Conservation (phyloP, 1,140 invertebrate species). For the Meloidogyne floridensis region DNA sequence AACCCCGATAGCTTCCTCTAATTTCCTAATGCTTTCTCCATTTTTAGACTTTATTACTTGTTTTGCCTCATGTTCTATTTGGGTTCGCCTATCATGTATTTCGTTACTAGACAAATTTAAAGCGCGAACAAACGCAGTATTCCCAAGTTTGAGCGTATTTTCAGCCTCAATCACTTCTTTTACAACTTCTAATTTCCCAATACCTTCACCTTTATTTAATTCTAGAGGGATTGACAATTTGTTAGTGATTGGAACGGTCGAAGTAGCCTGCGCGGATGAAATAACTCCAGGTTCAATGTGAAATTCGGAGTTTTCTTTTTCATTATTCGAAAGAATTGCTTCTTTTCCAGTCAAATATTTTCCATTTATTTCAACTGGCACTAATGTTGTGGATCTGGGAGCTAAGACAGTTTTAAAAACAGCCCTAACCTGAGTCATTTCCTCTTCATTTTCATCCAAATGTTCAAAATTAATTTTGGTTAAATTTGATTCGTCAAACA, state of each 20-base stretch:
- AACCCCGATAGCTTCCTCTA: not conserved
- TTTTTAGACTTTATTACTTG: not conserved
- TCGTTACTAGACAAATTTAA: too few species aligned
- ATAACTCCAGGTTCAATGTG: not conserved
- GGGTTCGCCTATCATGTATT: too few species aligned
- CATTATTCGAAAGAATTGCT: not conserved
- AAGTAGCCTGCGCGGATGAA: not conserved
- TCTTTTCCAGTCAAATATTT: not conserved
- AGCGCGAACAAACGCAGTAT: too few species aligned
- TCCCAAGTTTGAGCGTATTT: not conserved
- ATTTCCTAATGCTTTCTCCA: not conserved
- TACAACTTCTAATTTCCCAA: not conserved
- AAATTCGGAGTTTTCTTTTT: not conserved
- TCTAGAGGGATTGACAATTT: not conserved
- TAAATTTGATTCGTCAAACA: conserved; percentile 8
- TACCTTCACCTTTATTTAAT: not conserved
- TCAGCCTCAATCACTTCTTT: not conserved
- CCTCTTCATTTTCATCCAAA: not conserved
- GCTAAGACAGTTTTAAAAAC: not conserved
- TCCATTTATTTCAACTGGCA: not conserved
- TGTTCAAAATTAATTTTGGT: conserved; percentile 3
- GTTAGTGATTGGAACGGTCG: not conserved
- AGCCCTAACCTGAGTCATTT: not conserved
- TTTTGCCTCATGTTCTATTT: not conserved
- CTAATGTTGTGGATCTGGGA: not conserved